Percentiles rank a stretch among this genome's conserved stretches.
Evolutionary conservation across 2,888 invertebrate genomes (phyloP).

Genomic region (Drosophila longiperda): DNA sequence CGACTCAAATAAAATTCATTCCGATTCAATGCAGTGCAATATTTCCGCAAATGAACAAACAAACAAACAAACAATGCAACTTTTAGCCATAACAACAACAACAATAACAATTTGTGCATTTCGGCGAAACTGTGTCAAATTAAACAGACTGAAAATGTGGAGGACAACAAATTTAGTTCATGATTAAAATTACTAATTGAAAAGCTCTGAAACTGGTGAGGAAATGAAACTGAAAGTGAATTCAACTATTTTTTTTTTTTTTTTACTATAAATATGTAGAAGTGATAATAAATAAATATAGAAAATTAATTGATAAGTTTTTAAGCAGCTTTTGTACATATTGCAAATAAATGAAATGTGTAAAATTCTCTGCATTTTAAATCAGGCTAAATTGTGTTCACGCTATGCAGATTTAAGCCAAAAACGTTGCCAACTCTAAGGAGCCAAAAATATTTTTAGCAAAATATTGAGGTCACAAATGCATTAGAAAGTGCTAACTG

Average conservation of each 20-base stretch:
- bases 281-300: background rate
- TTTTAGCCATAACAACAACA: constrained; percentile 12
- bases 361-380: constrained; percentile 3
- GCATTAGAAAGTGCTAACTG: constrained; percentile 68
- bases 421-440: constrained; percentile 33
- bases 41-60: constrained; percentile 65
- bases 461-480: constrained; percentile 65
- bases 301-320: background rate
- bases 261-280: too few relatives aligned
- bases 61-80: constrained; percentile 26
- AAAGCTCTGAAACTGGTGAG: constrained; percentile 42
- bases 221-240: background rate
- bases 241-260: constrained; percentile 1
- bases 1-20: constrained; percentile 63
- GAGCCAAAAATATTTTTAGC: constrained; percentile 51
- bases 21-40: constrained; percentile 39
- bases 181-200: constrained; percentile 74
- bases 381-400: constrained; percentile 19
- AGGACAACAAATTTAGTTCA: background rate
- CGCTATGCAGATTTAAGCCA: constrained; percentile 43
- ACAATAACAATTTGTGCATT: constrained; percentile 49
- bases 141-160: constrained; percentile 19
- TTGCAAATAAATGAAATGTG: constrained; percentile 3
- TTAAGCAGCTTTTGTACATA: background rate
- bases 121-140: constrained; percentile 43